Evolutionary conservation across 2,797 vertebrate species (phyloP), one percentile per base, ranked within the genome.

Genomic region (Chanos chanos): DNA sequence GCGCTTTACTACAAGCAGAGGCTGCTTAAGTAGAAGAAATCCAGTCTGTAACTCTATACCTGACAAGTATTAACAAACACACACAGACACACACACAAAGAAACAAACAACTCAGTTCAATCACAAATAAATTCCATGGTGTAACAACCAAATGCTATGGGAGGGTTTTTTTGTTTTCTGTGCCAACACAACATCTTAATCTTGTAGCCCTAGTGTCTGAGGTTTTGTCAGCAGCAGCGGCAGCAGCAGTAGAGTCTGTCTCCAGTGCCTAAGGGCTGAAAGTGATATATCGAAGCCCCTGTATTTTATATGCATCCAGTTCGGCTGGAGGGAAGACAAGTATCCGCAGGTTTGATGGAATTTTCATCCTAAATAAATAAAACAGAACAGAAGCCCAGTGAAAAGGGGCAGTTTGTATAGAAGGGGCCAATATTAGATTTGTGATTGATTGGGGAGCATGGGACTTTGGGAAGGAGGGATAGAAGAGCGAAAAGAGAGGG

Each of bases 361-460:
- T 71, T 84, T 75, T 78, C 52, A 64, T 75, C 50, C 78, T 81
- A 86, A 86, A 86, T 84, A 87, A 89, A 89, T 83, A 86, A 84
- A 81, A 80, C 80, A 70, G 50, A 73, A 72, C 52, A 81, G 78
- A 76, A n/a, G 62, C 68, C 55, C 44, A 48, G 55, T 68, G 77
- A 75, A 70, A 76, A 80, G 77, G 58, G 76, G 75, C 68, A 58
- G 76, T 74, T 84, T 79, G 77, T 76, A 70, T 73, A 81, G 71
- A 78, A 81, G 81, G 73, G 77, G 75, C 79, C 72, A 69, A 83
- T 85, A 86, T 89, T 85, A 85, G 82, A 73, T 83, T 80, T 84
- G 80, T 88, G 87, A 90, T 87, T 89, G 86, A 86, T 72, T 71
- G 47, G 85, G 87, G 86, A 88, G 70, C 78, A 71, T 76, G 85